Evolutionary conservation across 2,888 invertebrate species (phyloP), one percentile per base, ranked within the genome.

Genomic region (Lasioglossum vierecki): DNA sequence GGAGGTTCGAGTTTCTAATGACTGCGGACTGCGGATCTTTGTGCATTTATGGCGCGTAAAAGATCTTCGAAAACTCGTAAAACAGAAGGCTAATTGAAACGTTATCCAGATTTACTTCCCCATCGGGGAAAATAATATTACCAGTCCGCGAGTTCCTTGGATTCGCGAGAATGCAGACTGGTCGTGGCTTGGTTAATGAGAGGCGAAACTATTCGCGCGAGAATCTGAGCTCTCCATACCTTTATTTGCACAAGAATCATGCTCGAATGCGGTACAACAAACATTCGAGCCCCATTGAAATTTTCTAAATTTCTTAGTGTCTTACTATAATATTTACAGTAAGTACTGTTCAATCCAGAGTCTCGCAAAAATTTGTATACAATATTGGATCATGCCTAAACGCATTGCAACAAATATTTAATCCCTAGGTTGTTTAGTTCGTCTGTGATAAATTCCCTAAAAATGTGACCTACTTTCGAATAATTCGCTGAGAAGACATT

Each of bases 11-110:
- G 26, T 60, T 35, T 35, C 78, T 22, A 79, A 76, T 70, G 60
- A 44, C 35, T 18, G 57, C 68, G 53, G 44, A 35, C 26, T 15
- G 70, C 63, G 35, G 71, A 63, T 60, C 22, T 9, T 81, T 71
- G 46, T 63, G 63, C 63, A 6, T 30, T 63, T 63, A 30, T 30
- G 15, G 30, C 30, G 26, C 63, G 63, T 30, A 30, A 63, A 63
- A 53, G 63, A 63, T 63, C 26, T 63, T 63, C 30, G 63, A 6
- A 30, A 30, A 63, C 63, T 30, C 26, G 30, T 30, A 30, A 63
- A 63, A 63, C 63, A 6, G 63, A 30, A 15, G 15, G 15, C 63
- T 30, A 63, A 63, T 63, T 30, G 63, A 63, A 13, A 63, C 63
- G 6, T 26, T 15, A 63, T 63, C 63, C 63, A 30, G 63, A 63